Conservation (phyloP, 2,113 vertebrate genomes). For the Colius striatus region DNA sequence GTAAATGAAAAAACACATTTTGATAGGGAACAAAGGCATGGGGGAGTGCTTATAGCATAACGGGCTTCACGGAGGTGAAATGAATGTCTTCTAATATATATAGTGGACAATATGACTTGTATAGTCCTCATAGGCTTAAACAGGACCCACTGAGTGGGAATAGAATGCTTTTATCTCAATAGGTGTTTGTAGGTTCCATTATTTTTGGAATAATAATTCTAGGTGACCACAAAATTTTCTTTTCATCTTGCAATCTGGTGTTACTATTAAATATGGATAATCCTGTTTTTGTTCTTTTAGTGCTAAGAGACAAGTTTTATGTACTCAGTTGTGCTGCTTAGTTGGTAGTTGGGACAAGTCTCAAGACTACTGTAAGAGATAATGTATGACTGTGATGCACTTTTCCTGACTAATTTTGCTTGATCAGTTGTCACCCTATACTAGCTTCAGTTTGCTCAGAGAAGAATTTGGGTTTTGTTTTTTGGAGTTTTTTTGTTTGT, state of each 20-base stretch:
- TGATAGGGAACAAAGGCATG: not conserved
- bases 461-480: not conserved
- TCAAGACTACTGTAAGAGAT: not conserved
- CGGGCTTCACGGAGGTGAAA: not conserved
- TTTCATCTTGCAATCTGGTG: not conserved
- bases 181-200: not conserved
- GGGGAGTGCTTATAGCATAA: not conserved
- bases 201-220: not conserved
- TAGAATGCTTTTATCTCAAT: not conserved
- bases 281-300: not conserved
- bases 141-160: not conserved
- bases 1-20: not conserved
- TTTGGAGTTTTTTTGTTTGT: no score
- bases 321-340: not conserved
- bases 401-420: not conserved
- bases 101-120: accelerated
- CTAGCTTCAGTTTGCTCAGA: not conserved
- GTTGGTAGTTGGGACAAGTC: not conserved
- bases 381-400: not conserved
- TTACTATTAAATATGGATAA: not conserved
- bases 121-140: not conserved
- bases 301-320: not conserved
- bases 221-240: not conserved
- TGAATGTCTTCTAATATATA: not conserved
- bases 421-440: not conserved